phyloP scores from a whole-genome alignment of 2,113 vertebrate species.

The Rhinoderma darwinii region DNA sequence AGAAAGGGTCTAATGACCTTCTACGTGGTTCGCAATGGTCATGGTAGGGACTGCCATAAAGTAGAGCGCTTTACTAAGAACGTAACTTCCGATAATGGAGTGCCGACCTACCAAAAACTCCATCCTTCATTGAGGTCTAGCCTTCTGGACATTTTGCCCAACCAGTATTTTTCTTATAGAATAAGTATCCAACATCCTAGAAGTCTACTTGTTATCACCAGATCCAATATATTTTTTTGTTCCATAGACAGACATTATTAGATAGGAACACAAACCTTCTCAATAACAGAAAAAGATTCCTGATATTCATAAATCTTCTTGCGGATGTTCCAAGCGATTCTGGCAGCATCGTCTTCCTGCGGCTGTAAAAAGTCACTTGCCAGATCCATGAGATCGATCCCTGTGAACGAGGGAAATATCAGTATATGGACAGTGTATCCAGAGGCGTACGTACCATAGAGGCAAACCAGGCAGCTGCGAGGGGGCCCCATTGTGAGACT shows the following conservation, averaged over 20 bases:
- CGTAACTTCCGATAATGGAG: not conserved
- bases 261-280: constrained; percentile 74
- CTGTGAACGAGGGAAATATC: constrained; percentile 64
- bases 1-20: not conserved
- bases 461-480: too few species aligned
- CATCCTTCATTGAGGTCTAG: not conserved
- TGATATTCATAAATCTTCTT: constrained; percentile 74
- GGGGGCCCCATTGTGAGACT: too few species aligned
- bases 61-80: not conserved
- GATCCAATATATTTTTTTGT: too few species aligned
- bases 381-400: constrained; percentile 82
- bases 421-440: too few species aligned
- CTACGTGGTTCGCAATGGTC: not conserved
- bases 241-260: not conserved
- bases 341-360: constrained; percentile 74
- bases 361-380: constrained; percentile 72
- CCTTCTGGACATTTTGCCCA: not conserved
- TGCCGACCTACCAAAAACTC: not conserved
- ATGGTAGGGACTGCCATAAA: not conserved
- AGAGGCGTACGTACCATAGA: too few species aligned
- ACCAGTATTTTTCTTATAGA: too few species aligned
- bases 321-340: constrained; percentile 78
- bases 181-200: not conserved
- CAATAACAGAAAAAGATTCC: constrained; percentile 83
- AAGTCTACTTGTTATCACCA: too few species aligned